phyloP scores from a whole-genome alignment of 1,140 invertebrate genomes.

The Heliothis subflexa region DNA sequence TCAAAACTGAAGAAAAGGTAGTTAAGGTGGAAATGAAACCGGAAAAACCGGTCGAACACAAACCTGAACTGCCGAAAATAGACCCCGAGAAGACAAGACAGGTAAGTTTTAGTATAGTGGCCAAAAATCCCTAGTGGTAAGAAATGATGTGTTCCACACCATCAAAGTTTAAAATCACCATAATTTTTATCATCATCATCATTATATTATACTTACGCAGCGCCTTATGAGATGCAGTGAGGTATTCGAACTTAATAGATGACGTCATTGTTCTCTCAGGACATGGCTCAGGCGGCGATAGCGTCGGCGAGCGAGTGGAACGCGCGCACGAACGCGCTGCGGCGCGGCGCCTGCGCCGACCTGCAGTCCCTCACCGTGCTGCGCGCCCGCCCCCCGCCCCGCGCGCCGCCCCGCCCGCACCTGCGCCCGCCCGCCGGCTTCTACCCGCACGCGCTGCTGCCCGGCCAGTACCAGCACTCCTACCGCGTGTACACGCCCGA shows the following conservation, averaged over 20 bases:
- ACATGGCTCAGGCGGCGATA: constrained; percentile 94
- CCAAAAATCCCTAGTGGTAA: too few species aligned
- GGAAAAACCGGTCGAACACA: constrained; percentile 64
- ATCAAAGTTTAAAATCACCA: too few species aligned
- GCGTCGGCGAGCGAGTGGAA: constrained; percentile 96
- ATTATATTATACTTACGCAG: too few species aligned
- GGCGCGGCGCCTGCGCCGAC: constrained; percentile 88
- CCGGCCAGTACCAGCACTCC: constrained; percentile 96
- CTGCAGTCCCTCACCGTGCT: constrained; percentile 92
- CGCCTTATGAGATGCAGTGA: too few species aligned
- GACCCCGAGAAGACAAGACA: constrained; percentile 79
- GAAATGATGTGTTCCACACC: too few species aligned
- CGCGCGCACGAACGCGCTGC: constrained; percentile 92
- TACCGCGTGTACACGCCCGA: constrained; percentile 89
- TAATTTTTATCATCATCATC: too few species aligned
- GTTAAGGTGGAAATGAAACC: constrained; percentile 65
- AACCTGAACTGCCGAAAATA: constrained; percentile 74
- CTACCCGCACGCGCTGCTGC: constrained; percentile 96
- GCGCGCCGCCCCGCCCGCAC: constrained; percentile 67
- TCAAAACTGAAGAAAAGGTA: constrained; percentile 65
- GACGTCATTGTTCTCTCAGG: constrained; percentile 73
- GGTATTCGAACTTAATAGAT: too few species aligned
- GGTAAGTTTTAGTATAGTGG: constrained; percentile 53
- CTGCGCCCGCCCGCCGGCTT: constrained; percentile 90
- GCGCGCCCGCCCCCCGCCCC: constrained; percentile 85